Evolutionary conservation across 2,888 invertebrate genomes (phyloP).

Genomic region (Scaptomyza polygonia): DNA sequence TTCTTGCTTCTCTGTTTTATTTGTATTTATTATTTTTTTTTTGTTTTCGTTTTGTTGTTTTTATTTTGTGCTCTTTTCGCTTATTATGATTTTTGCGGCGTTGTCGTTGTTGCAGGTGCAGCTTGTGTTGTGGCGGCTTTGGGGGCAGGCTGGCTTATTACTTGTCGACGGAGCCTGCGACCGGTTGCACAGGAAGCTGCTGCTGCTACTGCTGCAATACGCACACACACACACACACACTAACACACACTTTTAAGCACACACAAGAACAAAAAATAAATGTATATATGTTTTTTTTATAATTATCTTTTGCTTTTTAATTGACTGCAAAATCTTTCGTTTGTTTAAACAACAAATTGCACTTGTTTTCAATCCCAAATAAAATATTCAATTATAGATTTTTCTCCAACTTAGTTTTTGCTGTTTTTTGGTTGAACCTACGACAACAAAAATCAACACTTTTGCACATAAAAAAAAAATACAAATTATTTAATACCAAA

Average conservation of each 20-base stretch:
- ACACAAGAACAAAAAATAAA: slow-evolving; percentile 17
- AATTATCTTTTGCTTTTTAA: background rate
- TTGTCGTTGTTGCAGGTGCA: slow-evolving; percentile 62
- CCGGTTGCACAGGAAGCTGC: slow-evolving; percentile 80
- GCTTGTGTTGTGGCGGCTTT: slow-evolving; percentile 29
- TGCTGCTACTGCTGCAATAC: slow-evolving; percentile 3
- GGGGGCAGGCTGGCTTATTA: slow-evolving; percentile 25
- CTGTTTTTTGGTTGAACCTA: slow-evolving; percentile 31
- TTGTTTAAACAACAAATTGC: slow-evolving; percentile 1
- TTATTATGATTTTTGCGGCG: slow-evolving; percentile 9
- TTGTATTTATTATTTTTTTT: slow-evolving; percentile 3
- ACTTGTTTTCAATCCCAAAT: slow-evolving; percentile 14
- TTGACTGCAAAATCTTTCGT: background rate
- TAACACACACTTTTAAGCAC: slow-evolving; percentile 15
- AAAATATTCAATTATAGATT: background rate
- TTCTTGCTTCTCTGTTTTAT: slow-evolving; percentile 9
- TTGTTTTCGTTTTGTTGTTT: background rate
- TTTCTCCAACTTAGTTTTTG: background rate
- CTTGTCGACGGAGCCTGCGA: slow-evolving; percentile 48
- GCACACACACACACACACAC: slow-evolving; percentile 14
- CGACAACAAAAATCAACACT: slow-evolving; percentile 42
- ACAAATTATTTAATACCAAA: background rate
- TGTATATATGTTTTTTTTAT: background rate
- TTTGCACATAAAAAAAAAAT: slow-evolving; percentile 2
- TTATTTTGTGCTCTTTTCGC: slow-evolving; percentile 6